Evolutionary conservation across 2,888 invertebrate species (phyloP).

Genomic region (Ischnus inquisitorius): DNA sequence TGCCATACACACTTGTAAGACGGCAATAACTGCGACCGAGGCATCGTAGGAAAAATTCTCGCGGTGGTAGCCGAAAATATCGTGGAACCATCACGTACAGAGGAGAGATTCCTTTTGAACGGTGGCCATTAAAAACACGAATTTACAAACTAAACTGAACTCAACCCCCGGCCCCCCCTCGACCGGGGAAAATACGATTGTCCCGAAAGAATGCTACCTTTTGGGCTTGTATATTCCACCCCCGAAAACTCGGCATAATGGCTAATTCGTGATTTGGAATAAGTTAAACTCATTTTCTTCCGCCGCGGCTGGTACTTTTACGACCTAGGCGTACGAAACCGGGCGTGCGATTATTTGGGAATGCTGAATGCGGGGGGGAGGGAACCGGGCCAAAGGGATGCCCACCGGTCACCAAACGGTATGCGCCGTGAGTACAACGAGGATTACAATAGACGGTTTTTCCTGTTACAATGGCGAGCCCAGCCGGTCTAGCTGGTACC

Average conservation of each 20-base stretch:
- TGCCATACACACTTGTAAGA: slow-evolving; percentile 3
- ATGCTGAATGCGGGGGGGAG: neutral
- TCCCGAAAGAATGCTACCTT: slow-evolving; percentile 71
- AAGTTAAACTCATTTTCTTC: slow-evolving; percentile 79
- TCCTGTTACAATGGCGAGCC: slow-evolving; percentile 12
- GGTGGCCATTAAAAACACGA: slow-evolving; percentile 78
- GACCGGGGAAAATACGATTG: slow-evolving; percentile 73
- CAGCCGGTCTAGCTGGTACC: slow-evolving; percentile 28
- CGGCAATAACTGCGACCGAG: slow-evolving; percentile 14
- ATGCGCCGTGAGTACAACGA: slow-evolving; percentile 16
- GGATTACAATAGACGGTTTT: slow-evolving; percentile 27
- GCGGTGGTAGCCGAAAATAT: slow-evolving; percentile 72
- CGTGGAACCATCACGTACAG: slow-evolving; percentile 15
- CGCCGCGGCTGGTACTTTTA: slow-evolving; percentile 62
- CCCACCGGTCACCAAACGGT: slow-evolving; percentile 18
- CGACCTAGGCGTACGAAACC: slow-evolving; percentile 41
- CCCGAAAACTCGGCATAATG: slow-evolving; percentile 77
- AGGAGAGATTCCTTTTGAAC: slow-evolving; percentile 69
- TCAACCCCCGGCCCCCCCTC: slow-evolving; percentile 28
- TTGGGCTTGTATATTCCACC: slow-evolving; percentile 74
- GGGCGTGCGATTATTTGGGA: slow-evolving; percentile 47
- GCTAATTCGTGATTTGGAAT: slow-evolving; percentile 82
- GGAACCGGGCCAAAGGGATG: neutral
- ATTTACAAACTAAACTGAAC: slow-evolving; percentile 74
- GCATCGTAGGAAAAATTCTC: slow-evolving; percentile 66